Evolutionary conservation across 1,140 invertebrate genomes (phyloP).

Genomic region (Trichonephila inaurata): DNA sequence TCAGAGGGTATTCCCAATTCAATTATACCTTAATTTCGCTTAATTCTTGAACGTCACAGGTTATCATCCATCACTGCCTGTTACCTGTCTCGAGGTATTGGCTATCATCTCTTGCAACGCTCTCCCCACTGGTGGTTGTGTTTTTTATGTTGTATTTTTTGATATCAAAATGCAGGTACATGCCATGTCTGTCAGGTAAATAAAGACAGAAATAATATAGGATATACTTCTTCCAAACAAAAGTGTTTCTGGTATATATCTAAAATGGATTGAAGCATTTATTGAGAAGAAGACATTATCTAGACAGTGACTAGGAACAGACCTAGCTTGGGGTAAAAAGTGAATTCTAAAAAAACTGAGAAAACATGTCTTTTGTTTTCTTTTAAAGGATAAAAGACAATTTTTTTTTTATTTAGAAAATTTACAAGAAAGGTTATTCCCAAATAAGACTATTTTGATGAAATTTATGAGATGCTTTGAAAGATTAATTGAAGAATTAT

Average conservation of each 20-base stretch:
- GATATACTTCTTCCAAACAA: slow-evolving; percentile 14
- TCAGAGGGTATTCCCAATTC: slow-evolving; percentile 27
- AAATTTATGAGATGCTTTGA: too few relatives aligned
- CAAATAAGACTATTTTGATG: too few relatives aligned
- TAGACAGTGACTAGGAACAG: slow-evolving; percentile 9
- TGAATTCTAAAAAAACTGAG: background rate
- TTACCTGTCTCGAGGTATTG: slow-evolving; percentile 47
- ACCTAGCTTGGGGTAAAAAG: background rate
- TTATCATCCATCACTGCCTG: slow-evolving; percentile 51
- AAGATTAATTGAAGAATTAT: too few relatives aligned
- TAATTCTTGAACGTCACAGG: slow-evolving; percentile 44
- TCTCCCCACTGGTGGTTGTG: background rate
- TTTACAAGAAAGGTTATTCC: too few relatives aligned
- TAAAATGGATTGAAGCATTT: slow-evolving; percentile 5
- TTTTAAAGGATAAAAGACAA: too few relatives aligned
- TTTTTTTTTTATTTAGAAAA: too few relatives aligned
- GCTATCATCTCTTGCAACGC: slow-evolving; percentile 35
- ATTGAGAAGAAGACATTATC: background rate
- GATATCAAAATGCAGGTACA: slow-evolving; percentile 48
- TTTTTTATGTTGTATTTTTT: slow-evolving; percentile 8
- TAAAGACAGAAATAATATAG: slow-evolving; percentile 36
- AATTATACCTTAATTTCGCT: slow-evolving; percentile 54
- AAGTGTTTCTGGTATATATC: background rate
- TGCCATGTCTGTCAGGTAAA: background rate
- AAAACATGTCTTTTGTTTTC: background rate